phyloP scores from a whole-genome alignment of 2,888 invertebrate species.

The Nephrotoma guestfalica region DNA sequence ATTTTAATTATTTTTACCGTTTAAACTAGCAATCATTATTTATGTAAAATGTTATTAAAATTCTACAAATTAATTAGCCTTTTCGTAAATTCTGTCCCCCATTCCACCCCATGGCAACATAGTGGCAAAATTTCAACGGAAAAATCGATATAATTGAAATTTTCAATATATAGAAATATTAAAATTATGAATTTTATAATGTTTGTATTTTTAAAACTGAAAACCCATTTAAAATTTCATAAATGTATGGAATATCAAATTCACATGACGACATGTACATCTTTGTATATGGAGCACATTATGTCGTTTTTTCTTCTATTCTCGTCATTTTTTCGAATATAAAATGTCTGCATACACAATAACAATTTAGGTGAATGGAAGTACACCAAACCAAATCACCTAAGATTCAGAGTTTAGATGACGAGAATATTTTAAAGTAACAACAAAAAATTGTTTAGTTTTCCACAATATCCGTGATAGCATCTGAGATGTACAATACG shows the following conservation, averaged over 20 bases:
- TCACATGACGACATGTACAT: background rate
- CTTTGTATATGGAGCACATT: background rate
- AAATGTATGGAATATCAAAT: background rate
- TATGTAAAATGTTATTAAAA: background rate
- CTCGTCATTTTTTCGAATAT: background rate
- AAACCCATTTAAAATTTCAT: background rate
- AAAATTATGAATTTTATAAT: background rate
- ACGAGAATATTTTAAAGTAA: background rate
- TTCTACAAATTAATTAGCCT: background rate
- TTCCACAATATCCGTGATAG: background rate
- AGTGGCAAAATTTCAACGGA: background rate
- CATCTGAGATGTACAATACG: background rate
- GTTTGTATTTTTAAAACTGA: background rate
- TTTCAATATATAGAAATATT: background rate
- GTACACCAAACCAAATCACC: background rate
- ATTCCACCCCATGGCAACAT: background rate
- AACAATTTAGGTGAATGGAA: background rate
- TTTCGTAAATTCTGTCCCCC: background rate
- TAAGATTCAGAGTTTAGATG: background rate
- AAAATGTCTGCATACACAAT: background rate
- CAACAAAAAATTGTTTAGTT: too few relatives aligned
- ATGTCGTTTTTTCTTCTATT: too few relatives aligned
- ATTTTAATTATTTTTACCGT: too few relatives aligned
- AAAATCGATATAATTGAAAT: background rate
- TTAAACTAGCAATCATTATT: too few relatives aligned